These are phyloP conservation scores for Vollenhovia emeryi DNA, from an alignment of 1,140 invertebrate species.

Conservation along the genomic window DNA sequence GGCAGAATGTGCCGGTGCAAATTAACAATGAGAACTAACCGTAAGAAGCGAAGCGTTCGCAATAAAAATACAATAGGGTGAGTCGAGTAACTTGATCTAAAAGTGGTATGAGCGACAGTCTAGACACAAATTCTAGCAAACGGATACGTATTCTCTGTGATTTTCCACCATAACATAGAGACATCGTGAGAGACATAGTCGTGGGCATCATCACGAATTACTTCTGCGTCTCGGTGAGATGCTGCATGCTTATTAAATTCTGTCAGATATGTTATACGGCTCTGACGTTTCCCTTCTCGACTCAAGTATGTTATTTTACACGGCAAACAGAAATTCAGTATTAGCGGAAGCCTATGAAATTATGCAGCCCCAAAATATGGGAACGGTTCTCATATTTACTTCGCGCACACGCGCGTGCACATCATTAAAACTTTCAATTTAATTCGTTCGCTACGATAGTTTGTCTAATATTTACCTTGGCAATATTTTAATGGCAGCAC, in stretches of 20 bases:
- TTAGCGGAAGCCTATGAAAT: slow-evolving; percentile 33
- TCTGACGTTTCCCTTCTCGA: slow-evolving; percentile 5
- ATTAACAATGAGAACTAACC: neutral
- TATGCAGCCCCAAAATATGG: slow-evolving; percentile 12
- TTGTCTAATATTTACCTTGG: slow-evolving; percentile 3
- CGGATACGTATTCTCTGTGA: slow-evolving; percentile 36
- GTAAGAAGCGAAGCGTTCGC: neutral
- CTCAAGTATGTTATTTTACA: slow-evolving; percentile 26
- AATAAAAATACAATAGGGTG: neutral
- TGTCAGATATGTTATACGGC: slow-evolving; percentile 37
- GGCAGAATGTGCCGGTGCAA: neutral
- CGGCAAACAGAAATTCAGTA: slow-evolving; percentile 1
- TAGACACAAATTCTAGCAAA: slow-evolving; percentile 35
- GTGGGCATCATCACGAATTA: slow-evolving; percentile 54
- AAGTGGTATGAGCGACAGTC: neutral
- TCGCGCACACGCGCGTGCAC: neutral
- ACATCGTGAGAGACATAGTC: slow-evolving; percentile 41
- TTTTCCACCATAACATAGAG: slow-evolving; percentile 24
- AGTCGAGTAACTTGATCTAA: neutral
- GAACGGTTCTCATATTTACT: slow-evolving; percentile 16
- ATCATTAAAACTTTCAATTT: slow-evolving; percentile 36
- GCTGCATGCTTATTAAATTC: slow-evolving; percentile 50
- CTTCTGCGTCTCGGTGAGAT: slow-evolving; percentile 4
- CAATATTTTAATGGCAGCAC: neutral
- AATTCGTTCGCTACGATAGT: slow-evolving; percentile 7